Base-by-base conservation (phyloP, 2,797 vertebrate genomes). In the Pachyuromys duprasi region DNA sequence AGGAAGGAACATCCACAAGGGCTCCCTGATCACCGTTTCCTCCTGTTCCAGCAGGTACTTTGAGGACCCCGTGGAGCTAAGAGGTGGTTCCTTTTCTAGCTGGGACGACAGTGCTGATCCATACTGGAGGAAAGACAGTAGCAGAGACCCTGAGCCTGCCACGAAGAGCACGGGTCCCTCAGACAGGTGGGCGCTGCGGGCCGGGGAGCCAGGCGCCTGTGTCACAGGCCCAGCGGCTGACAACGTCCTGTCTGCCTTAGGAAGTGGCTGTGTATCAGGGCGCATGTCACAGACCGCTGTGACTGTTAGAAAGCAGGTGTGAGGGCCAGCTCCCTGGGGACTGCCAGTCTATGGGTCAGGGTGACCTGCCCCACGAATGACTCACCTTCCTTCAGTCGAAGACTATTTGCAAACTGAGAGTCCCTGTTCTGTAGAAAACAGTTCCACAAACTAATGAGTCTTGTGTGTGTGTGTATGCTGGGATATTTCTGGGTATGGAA, bases 61-160 rank as follows among this genome's bases (percentile, higher is more conserved):
- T 53, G 99, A 99, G 0, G 98, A 99, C 89, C 97, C 98, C 4
- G 80, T 98, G 3, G 99, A 99, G 42, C 18, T 98, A 0, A 98
- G 98, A 28, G 98, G 98, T 90, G 98, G 69, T 22, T 98, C 98
- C 95, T 99, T 99, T 86, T 98, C 99, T 0, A 98, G 98, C 72
- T 99, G 99, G 99, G 98, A 99, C 0, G 99, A 99, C 67, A 92
- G 91, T 63, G 89, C 98, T 0, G 99, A 99, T 72, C 98, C 98
- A 78, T 99, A 98, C 60, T 99, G 99, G 99, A 99, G 98, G 97
- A 99, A 98, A 90, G 99, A 99, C 92, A 98, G 92, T 97, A 98
- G 97, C 83, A 98, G 98, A 72, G 99, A 99, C 69, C 84, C 97
- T 0, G 99, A 99, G 81, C 91, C 98, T 55, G 98, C 97, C 89